Percentiles rank a stretch among this genome's conserved stretches.
These are phyloP conservation scores for Drosophila hydei DNA, from an alignment of 1,140 invertebrate genomes.

Conservation along the genomic window DNA sequence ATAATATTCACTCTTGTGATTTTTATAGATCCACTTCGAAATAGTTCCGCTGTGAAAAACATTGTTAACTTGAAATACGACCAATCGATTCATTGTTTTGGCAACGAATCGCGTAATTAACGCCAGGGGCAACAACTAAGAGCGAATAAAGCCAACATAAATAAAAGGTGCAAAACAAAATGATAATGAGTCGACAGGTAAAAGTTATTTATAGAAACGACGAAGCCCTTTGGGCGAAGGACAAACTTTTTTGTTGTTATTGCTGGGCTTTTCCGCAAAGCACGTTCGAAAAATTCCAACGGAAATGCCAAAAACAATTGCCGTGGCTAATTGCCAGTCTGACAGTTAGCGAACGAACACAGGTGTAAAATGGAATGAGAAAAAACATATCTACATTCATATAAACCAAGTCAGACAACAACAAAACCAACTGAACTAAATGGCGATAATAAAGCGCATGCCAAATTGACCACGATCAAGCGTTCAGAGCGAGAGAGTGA, in stretches of 20 bases:
- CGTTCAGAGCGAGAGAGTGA: background rate
- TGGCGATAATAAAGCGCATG: conserved; percentile 30
- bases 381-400: conserved; percentile 26
- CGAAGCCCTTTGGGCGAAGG: conserved; percentile 29
- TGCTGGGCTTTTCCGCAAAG: conserved; percentile 37
- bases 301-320: conserved; percentile 68
- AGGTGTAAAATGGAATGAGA: conserved; percentile 67
- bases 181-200: conserved; percentile 56
- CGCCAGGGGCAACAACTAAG: conserved; percentile 5
- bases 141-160: conserved; percentile 2
- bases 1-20: no score
- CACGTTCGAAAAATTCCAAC: conserved; percentile 49
- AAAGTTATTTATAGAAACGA: conserved; percentile 31
- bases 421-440: conserved; percentile 18
- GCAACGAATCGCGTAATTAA: conserved; percentile 39
- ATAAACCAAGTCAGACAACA: conserved; percentile 47
- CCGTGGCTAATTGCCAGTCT: conserved; percentile 62
- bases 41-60: background rate
- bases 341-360: conserved; percentile 18
- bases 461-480: conserved; percentile 56
- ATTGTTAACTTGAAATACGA: background rate
- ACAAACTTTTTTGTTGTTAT: conserved; percentile 47
- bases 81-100: conserved; percentile 31
- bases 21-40: background rate
- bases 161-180: conserved; percentile 37